Base-by-base conservation (phyloP, 2,888 invertebrate genomes). In the Lithophane leautieri region DNA sequence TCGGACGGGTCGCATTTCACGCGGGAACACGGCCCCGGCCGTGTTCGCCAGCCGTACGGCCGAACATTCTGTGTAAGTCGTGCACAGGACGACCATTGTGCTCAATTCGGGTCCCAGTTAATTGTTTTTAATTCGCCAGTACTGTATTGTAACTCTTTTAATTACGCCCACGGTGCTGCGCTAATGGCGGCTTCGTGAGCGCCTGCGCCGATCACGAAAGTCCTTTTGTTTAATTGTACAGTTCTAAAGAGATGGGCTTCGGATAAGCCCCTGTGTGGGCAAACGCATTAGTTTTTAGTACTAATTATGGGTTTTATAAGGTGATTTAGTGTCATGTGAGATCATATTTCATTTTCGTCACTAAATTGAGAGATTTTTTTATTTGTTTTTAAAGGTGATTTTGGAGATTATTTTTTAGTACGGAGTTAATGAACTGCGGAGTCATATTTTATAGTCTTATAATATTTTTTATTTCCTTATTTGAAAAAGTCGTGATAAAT, bases 121-220 rank as follows among this genome's bases (percentile, higher is more conserved):
- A 96, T 96, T 96, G 95, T 95, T 96, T 96, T 96, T 95, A 96
- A 95, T 96, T 95, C 95, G 92, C 93, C 91, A 90, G 91, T 91
- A 91, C 88, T 91, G 94, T 94, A 93, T 94, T 95, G 95, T 95
- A 94, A 92, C 93, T 95, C 94, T 96, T 94, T 95, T 96, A 96
- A 96, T 96, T 96, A 96, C 96, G 94, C 94, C 95, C 94, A 95
- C 95, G 93, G 90, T 70, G 70, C 86, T 81, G 90, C 90, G 93
- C 94, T 95, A 95, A 95, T 95, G 95, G 95, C 89, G 87, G 90
- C 91, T 86, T 93, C 94, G 94, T 94, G 95, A 89, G 91, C 91
- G 92, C 90, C 86, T 86, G 92, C 91, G 90, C 91, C 86, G 92
- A 92, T 94, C 93, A 91, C 93, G 92, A 92, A 85, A 88, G 91